phyloP scores from a whole-genome alignment of 1,140 invertebrate species.

The Muscidifurax raptorellus region DNA sequence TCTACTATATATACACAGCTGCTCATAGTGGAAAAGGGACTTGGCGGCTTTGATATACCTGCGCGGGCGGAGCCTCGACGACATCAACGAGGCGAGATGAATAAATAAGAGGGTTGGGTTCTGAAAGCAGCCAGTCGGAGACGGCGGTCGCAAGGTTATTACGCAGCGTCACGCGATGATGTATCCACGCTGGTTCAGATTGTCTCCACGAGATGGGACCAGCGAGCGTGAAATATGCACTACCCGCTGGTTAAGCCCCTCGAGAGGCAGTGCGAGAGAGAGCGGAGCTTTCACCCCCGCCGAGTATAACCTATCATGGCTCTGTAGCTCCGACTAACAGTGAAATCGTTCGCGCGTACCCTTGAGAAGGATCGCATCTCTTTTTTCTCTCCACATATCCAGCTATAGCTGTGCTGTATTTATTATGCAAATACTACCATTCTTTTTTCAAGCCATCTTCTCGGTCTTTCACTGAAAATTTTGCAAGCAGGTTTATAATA shows the following conservation, averaged over 20 bases:
- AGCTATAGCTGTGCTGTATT: no score
- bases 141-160: constrained; percentile 62
- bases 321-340: no score
- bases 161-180: constrained; percentile 71
- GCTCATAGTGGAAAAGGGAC: constrained; percentile 37
- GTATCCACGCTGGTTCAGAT: constrained; percentile 71
- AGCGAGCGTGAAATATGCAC: constrained; percentile 72
- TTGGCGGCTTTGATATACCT: background rate
- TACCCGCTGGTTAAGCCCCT: constrained; percentile 57
- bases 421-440: no score
- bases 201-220: constrained; percentile 71
- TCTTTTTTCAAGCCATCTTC: no score
- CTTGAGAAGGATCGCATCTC: no score
- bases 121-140: constrained; percentile 59
- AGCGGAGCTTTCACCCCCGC: background rate
- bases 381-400: no score
- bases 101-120: constrained; percentile 70
- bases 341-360: no score
- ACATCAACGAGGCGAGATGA: constrained; percentile 66
- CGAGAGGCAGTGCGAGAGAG: background rate
- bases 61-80: background rate
- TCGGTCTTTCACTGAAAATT: no score
- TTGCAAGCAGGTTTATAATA: no score
- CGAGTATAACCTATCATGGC: no score
- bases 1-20: no score